phyloP scores from a whole-genome alignment of 2,113 vertebrate species.

The Glaucomys volans region DNA sequence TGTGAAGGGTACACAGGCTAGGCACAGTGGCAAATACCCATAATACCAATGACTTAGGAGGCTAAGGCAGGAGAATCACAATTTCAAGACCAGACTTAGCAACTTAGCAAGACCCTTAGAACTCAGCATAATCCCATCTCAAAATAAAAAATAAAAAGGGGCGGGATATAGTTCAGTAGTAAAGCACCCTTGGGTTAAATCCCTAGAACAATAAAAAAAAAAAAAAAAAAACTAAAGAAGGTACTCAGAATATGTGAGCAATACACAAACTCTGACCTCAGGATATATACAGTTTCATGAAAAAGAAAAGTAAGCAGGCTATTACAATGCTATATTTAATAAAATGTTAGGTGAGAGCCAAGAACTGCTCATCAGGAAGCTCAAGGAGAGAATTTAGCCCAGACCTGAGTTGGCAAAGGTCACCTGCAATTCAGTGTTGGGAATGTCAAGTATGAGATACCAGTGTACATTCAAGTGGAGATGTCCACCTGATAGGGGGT shows the following conservation, averaged over 20 bases:
- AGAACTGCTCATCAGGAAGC: neutral
- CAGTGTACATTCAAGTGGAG: neutral
- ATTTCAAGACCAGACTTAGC: too few species aligned
- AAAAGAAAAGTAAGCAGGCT: neutral
- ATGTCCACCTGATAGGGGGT: neutral
- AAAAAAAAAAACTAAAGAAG: neutral
- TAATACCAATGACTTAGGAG: too few species aligned
- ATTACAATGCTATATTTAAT: neutral
- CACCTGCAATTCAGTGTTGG: neutral
- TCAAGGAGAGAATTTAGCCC: neutral
- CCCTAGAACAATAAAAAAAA: too few species aligned
- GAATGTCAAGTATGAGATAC: neutral
- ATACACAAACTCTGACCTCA: neutral
- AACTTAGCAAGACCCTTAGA: too few species aligned
- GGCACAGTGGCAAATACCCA: too few species aligned
- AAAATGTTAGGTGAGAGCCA: neutral
- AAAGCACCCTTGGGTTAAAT: too few species aligned
- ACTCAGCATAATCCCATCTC: too few species aligned
- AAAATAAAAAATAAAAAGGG: too few species aligned
- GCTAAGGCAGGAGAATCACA: too few species aligned
- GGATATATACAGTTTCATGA: neutral
- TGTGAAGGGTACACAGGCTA: neutral
- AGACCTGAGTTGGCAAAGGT: neutral
- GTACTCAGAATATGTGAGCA: conserved; percentile 1
- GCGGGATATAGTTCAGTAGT: too few species aligned